Evolutionary conservation across 1,140 invertebrate genomes (phyloP), one percentile per base, ranked within the genome.

Genomic region (Archivesica marissinica): DNA sequence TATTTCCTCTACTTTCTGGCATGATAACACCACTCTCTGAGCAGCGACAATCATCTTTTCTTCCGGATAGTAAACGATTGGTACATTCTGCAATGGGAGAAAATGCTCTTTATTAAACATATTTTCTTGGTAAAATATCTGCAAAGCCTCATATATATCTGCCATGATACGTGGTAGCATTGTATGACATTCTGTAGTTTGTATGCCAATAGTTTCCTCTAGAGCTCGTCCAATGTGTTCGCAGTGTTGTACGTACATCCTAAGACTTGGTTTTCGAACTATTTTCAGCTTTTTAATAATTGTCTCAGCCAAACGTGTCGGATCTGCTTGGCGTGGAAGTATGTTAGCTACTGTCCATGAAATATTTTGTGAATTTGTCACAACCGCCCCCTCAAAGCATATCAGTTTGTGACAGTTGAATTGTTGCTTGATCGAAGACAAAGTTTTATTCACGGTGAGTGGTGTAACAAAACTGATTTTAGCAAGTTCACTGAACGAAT

Each of bases 1-100:
- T 25, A 91, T 91, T 59, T 86, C 85, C 52, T 90, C 86, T 0
- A 56, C 44, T 56, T 84, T 41, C 13, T 74, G 79, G 25, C 90
- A 86, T 0, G 87, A 33, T 0, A 88, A 88, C 11, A 90, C 87
- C 38, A 90, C 79, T 30, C 64, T 56, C 13, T 80, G 80, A 61
- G 89, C 83, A 50, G 76, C 61, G 30, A 90, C 78, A 77, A 92
- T 86, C 13, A 74, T 52, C 13, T 76, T 81, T 28, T 72, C 44
- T 20, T 84, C 61, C 23, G 56, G 59, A 20, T 86, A 52, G 39
- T 74, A 87, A 15, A 90, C 70, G 1, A 87, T 13, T 33, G 86
- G 86, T 38, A 72, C 25, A 50, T 50, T 17, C 3, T 28, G 7
- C 1, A 72, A 28, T 0, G 11, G 17, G 0, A 11, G 0, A 20